Conservation (phyloP, 2,888 invertebrate species). For the Metellina segmentata region DNA sequence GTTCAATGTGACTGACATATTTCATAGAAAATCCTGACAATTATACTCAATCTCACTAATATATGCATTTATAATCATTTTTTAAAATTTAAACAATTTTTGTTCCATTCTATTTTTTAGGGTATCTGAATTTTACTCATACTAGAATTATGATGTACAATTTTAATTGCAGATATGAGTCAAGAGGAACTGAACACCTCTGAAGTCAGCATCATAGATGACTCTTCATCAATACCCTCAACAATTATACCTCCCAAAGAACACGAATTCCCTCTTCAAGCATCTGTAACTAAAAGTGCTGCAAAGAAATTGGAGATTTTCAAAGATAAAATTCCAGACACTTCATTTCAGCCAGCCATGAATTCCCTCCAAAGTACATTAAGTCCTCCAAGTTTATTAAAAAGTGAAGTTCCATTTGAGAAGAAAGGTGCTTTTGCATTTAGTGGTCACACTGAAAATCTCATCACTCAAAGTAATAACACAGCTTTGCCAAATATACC, state of each 20-base stretch:
- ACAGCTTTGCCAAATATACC: neutral
- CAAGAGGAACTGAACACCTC: neutral
- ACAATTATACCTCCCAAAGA: neutral
- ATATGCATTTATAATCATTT: too few species aligned
- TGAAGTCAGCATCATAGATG: neutral
- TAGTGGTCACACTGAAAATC: neutral
- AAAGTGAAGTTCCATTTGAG: neutral
- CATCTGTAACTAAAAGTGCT: neutral
- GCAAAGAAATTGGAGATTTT: neutral
- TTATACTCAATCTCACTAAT: too few species aligned
- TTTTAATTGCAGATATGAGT: neutral
- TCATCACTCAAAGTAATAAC: neutral
- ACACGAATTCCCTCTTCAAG: neutral
- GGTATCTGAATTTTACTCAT: too few species aligned
- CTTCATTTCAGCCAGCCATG: conserved; percentile 4
- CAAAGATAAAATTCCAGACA: neutral
- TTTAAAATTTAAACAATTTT: too few species aligned
- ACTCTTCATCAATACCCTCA: neutral
- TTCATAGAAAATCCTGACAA: too few species aligned
- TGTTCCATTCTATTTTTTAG: too few species aligned
- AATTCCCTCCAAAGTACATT: neutral
- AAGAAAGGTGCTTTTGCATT: neutral
- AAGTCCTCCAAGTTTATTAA: neutral
- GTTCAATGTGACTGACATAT: too few species aligned
- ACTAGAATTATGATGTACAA: too few species aligned